A percentile compares a stretch with the other conserved stretches of the same genome.
phyloP scores from a whole-genome alignment of 2,888 invertebrate genomes.

The Acrobasis repandana region DNA sequence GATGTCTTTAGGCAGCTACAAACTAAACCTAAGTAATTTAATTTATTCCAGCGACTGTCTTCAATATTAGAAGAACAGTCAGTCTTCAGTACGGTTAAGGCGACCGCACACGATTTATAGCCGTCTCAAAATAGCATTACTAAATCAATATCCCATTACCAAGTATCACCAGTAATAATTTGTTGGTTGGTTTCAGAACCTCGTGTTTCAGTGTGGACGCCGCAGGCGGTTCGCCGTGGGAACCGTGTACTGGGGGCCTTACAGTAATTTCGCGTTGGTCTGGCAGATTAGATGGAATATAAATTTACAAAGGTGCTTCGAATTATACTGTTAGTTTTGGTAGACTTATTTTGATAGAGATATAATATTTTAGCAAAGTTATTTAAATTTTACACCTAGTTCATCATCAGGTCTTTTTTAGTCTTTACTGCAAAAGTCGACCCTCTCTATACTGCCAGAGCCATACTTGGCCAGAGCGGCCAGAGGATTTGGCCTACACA shows the following conservation, averaged over 20 bases:
- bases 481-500: too few species aligned
- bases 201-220: constrained; percentile 29
- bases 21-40: too few species aligned
- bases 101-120: constrained; percentile 19
- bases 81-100: constrained; percentile 17
- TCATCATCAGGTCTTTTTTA: too few species aligned
- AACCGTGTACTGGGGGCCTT: constrained; percentile 24
- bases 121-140: constrained; percentile 9
- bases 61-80: constrained; percentile 1
- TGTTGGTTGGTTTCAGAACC: constrained; percentile 21
- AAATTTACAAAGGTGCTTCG: constrained; percentile 9
- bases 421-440: too few species aligned
- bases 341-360: background rate
- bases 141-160: constrained; percentile 22
- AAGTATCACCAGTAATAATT: constrained; percentile 21
- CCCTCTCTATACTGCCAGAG: too few species aligned
- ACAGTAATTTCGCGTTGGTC: constrained; percentile 15
- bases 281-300: constrained; percentile 9
- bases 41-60: background rate
- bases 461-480: too few species aligned
- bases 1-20: too few species aligned
- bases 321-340: background rate
- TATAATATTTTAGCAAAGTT: background rate
- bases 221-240: constrained; percentile 32
- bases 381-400: too few species aligned